Base-by-base conservation (phyloP, 2,888 invertebrate genomes). In the Euproctis similis region DNA sequence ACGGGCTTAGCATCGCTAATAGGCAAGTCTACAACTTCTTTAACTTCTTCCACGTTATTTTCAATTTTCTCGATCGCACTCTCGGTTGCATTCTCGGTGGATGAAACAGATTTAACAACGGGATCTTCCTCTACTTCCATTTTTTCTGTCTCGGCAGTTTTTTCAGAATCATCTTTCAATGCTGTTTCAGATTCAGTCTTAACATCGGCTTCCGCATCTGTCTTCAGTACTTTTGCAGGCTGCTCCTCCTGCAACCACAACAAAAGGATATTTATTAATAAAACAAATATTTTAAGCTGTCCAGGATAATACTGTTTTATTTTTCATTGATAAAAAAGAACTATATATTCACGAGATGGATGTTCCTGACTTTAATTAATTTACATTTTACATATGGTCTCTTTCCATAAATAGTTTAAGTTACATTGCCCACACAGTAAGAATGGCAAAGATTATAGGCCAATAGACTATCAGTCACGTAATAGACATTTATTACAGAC, bases 211-310 rank as follows among this genome's bases (percentile, higher is more conserved):
- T 64, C 72, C 7, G 52, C 41, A 40, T 81, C 81, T 39, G 85
- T 87, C 63, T 88, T 88, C 11, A 84, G 69, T 24, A 88, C 60
- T 69, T 88, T 88, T 12, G 86, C 66, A 12, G 88, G 87, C 42
- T 81, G 64, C 31, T 74, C 74, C 21, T 76, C 64, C 72, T 73
- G 69, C 34, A 76, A 68, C 2, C 2, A 28, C 7, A 26, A 26
- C n/a, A n/a, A n/a, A n/a, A n/a, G n/a, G n/a, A n/a, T n/a, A n/a
- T n/a, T n/a, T n/a, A n/a, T n/a, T n/a, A n/a, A n/a, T n/a, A n/a
- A n/a, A n/a, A n/a, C n/a, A n/a, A n/a, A n/a, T n/a, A n/a, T n/a
- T n/a, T n/a, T n/a, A n/a, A n/a, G n/a, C n/a, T n/a, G n/a, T n/a
- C n/a, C n/a, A n/a, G n/a, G n/a, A n/a, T n/a, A n/a, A n/a, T n/a